phyloP scores from a whole-genome alignment of 2,113 vertebrate genomes.

The Ctenodactylus gundi region DNA sequence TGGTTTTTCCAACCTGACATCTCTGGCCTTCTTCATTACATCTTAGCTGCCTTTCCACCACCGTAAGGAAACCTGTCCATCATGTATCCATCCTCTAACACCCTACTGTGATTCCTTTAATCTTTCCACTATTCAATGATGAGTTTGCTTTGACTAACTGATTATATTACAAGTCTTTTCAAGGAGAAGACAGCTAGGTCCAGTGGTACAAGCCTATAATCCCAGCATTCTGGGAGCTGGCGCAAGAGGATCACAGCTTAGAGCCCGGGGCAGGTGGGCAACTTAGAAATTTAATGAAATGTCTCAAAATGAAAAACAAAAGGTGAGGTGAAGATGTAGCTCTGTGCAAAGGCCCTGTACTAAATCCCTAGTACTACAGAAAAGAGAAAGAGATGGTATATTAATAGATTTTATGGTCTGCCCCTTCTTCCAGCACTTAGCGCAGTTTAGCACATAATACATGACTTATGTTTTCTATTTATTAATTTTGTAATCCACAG shows the following conservation, averaged over 20 bases:
- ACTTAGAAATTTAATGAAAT: no score
- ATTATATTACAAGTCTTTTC: background rate
- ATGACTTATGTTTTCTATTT: constrained; percentile 29
- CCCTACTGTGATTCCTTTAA: background rate
- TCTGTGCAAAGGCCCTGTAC: no score
- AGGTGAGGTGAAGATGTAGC: no score
- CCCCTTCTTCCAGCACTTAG: background rate
- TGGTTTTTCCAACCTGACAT: background rate
- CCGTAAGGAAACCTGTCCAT: background rate
- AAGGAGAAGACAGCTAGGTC: no score
- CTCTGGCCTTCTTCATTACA: background rate
- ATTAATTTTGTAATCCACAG: constrained; percentile 82
- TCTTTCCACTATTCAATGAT: background rate
- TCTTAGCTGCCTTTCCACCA: background rate
- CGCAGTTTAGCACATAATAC: background rate
- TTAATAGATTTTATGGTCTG: background rate
- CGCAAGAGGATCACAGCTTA: no score
- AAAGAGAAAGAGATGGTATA: background rate
- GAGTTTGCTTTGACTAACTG: background rate
- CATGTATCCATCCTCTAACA: background rate
- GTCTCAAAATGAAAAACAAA: no score
- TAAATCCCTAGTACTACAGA: no score
- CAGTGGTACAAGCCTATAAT: no score
- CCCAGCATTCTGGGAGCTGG: no score
- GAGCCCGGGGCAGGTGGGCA: no score